A percentile compares a stretch with the other conserved stretches of the same genome.
phyloP scores from a whole-genome alignment of 2,888 invertebrate species.

The Pantelozetes paolii region DNA sequence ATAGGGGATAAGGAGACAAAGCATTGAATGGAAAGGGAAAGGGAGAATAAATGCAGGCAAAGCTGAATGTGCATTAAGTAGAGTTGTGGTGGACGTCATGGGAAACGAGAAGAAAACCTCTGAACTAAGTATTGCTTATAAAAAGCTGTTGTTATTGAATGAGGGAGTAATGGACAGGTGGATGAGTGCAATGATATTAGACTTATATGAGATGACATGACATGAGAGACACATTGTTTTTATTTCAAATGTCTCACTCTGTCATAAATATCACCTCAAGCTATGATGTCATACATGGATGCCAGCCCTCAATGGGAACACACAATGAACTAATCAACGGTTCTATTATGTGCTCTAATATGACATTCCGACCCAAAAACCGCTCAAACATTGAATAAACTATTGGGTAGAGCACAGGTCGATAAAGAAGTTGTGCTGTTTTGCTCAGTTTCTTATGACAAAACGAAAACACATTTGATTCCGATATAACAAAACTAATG shows the following conservation, averaged over 20 bases:
- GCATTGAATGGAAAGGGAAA: neutral
- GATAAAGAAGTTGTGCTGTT: neutral
- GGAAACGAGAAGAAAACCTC: neutral
- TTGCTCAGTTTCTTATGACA: neutral
- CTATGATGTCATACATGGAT: neutral
- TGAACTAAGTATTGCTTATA: neutral
- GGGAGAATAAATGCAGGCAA: neutral
- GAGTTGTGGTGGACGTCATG: neutral
- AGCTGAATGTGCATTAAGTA: neutral
- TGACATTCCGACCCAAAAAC: neutral
- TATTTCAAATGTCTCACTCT: neutral
- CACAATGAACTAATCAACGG: neutral
- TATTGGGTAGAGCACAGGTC: slow-evolving; percentile 4
- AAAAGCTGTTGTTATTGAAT: neutral
- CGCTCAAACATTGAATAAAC: neutral
- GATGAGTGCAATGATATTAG: neutral
- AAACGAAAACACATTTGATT: neutral
- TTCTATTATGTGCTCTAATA: neutral
- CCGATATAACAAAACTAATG: slow-evolving; percentile 6
- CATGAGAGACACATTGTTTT: neutral
- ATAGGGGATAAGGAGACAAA: slow-evolving; percentile 1
- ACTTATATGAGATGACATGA: neutral
- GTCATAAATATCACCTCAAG: slow-evolving; percentile 12
- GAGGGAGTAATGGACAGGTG: slow-evolving; percentile 1
- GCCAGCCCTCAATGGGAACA: neutral